These are phyloP conservation scores for Chauna torquata DNA, from an alignment of 2,113 vertebrate species.

Conservation along the genomic window DNA sequence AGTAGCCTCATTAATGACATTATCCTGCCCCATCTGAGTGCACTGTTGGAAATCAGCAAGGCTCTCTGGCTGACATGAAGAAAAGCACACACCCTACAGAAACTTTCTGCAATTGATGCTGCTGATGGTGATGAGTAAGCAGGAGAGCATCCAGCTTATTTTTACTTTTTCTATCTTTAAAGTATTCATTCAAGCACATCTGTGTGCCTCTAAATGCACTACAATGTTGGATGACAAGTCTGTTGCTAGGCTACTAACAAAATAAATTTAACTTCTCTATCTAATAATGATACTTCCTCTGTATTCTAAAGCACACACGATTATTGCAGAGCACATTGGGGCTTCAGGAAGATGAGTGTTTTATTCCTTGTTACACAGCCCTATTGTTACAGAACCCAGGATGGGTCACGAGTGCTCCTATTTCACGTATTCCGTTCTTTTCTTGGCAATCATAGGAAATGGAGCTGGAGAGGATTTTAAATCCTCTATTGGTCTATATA, in stretches of 20 bases:
- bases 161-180: constrained; percentile 31
- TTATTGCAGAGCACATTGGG: background rate
- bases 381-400: background rate
- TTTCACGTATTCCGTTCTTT: background rate
- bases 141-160: constrained; percentile 26
- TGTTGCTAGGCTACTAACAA: constrained; percentile 65
- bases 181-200: constrained; percentile 38
- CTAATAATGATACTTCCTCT: background rate
- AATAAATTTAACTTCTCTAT: constrained; percentile 38
- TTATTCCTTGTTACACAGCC: background rate
- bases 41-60: background rate
- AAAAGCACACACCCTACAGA: background rate
- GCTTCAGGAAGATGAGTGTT: background rate
- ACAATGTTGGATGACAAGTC: background rate
- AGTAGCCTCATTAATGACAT: background rate
- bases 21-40: background rate
- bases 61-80: background rate
- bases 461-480: background rate
- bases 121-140: background rate
- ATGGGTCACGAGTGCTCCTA: background rate
- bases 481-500: background rate
- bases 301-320: background rate
- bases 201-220: constrained; percentile 22
- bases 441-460: background rate
- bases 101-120: background rate